Percentiles rank a stretch among this genome's conserved stretches.
Conservation (phyloP, 1,140 invertebrate species). For the Ceratosolen solmsi region DNA sequence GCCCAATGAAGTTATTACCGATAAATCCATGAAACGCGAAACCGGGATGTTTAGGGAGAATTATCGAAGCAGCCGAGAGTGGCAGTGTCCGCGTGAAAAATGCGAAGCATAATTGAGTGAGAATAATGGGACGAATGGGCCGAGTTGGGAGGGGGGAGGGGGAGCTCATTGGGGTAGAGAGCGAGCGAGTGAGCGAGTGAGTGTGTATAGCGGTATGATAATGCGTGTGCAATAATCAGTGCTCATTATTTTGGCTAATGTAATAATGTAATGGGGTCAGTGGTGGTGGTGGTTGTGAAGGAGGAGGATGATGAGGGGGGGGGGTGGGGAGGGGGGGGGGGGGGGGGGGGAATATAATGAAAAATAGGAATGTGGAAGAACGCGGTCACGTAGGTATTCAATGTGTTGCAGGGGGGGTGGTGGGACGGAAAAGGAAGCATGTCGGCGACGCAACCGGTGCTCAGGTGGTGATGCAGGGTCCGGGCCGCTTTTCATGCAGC, state of each 20-base stretch:
- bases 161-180: too few species aligned
- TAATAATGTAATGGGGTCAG: slow-evolving; percentile 11
- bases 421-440: slow-evolving; percentile 72
- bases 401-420: slow-evolving; percentile 73
- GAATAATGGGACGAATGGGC: too few species aligned
- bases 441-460: slow-evolving; percentile 64
- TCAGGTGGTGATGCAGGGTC: slow-evolving; percentile 73
- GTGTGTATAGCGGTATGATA: slow-evolving; percentile 54
- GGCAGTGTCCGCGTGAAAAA: slow-evolving; percentile 44
- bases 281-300: neutral
- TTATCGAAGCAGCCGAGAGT: too few species aligned
- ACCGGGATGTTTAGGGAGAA: neutral
- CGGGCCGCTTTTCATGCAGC: slow-evolving; percentile 73
- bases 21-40: neutral
- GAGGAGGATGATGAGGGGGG: too few species aligned
- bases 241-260: neutral
- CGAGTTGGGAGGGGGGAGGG: too few species aligned
- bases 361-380: neutral
- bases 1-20: neutral
- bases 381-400: slow-evolving; percentile 69
- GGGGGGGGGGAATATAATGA: neutral
- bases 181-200: too few species aligned
- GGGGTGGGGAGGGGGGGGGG: neutral
- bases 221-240: slow-evolving; percentile 53
- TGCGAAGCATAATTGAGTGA: too few species aligned